Percentiles rank a stretch among this genome's conserved stretches.
Evolutionary conservation across 2,113 vertebrate genomes (phyloP).

Genomic region (Echinops telfairi): DNA sequence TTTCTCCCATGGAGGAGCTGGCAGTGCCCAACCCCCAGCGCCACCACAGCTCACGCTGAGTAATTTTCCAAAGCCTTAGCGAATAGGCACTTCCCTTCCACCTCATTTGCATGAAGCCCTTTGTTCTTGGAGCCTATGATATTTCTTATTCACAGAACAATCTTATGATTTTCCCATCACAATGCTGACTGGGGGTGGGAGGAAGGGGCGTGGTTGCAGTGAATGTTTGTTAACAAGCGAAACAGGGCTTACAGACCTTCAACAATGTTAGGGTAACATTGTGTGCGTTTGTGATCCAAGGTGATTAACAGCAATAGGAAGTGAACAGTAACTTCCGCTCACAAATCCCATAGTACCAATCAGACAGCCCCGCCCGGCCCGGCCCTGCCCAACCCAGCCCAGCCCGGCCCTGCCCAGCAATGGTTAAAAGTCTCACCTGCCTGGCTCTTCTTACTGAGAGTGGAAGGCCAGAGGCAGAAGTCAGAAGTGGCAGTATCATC

Average conservation of each 20-base stretch:
- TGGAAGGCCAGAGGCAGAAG: conserved; percentile 83
- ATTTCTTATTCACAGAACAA: conserved; percentile 14
- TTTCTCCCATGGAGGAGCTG: too few relatives aligned
- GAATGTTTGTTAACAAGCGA: conserved; percentile 18
- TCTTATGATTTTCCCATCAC: not conserved
- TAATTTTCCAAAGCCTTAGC: not conserved
- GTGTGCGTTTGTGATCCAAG: conserved; percentile 11
- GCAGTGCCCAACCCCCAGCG: too few relatives aligned
- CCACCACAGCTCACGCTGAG: not conserved
- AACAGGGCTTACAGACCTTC: not conserved
- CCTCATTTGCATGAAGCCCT: not conserved
- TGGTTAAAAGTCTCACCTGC: conserved; percentile 82
- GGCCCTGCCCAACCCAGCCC: conserved; percentile 59
- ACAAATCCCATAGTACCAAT: conserved; percentile 15
- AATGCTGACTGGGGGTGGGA: not conserved
- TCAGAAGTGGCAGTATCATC: conserved; percentile 81
- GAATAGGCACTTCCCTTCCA: not conserved
- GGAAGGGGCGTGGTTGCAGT: too few relatives aligned
- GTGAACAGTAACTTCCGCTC: conserved; percentile 50
- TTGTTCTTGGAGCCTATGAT: not conserved
- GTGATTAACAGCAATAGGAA: not conserved
- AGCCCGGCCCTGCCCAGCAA: conserved; percentile 67
- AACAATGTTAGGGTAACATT: not conserved
- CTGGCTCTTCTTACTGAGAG: conserved; percentile 84
- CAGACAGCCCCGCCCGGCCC: conserved; percentile 40